Evolutionary conservation across 1,140 invertebrate genomes (phyloP).

Genomic region (Drosophila triauraria): DNA sequence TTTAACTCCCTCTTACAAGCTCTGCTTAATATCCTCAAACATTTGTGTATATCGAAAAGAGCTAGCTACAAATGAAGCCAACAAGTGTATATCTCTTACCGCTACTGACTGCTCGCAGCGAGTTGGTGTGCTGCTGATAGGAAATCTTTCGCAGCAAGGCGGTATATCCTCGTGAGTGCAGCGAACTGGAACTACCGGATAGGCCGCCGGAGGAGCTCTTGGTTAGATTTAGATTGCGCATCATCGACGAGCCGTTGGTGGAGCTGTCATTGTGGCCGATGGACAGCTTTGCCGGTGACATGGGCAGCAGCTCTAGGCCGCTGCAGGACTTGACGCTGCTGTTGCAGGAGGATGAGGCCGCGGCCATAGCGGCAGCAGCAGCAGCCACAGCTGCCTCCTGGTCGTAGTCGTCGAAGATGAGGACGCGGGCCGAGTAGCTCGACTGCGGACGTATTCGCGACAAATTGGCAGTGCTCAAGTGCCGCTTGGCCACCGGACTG

Average conservation of each 20-base stretch:
- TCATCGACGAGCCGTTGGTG: slow-evolving; percentile 62
- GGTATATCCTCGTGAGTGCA: slow-evolving; percentile 73
- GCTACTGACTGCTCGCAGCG: slow-evolving; percentile 70
- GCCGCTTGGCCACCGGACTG: slow-evolving; percentile 77
- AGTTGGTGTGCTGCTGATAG: slow-evolving; percentile 82
- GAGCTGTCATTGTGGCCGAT: slow-evolving; percentile 50
- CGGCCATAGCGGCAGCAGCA: slow-evolving; percentile 34
- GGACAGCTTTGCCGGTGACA: slow-evolving; percentile 69
- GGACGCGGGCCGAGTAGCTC: slow-evolving; percentile 78
- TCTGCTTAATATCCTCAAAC: background rate
- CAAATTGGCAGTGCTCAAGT: slow-evolving; percentile 68
- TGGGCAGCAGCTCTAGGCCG: slow-evolving; percentile 68
- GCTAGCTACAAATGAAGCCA: background rate
- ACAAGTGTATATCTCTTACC: slow-evolving; percentile 49
- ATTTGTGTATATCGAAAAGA: background rate
- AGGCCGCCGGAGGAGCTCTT: slow-evolving; percentile 80
- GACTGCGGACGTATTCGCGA: slow-evolving; percentile 79
- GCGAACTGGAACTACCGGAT: slow-evolving; percentile 72
- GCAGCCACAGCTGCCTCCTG: slow-evolving; percentile 63
- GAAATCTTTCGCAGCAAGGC: slow-evolving; percentile 77
- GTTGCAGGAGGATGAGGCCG: slow-evolving; percentile 32
- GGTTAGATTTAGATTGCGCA: slow-evolving; percentile 77
- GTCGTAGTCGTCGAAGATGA: slow-evolving; percentile 81
- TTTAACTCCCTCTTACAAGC: too few relatives aligned
- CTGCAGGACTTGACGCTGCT: slow-evolving; percentile 52